Base-by-base conservation (phyloP, 2,113 vertebrate genomes). In the Clinocottus analis region DNA sequence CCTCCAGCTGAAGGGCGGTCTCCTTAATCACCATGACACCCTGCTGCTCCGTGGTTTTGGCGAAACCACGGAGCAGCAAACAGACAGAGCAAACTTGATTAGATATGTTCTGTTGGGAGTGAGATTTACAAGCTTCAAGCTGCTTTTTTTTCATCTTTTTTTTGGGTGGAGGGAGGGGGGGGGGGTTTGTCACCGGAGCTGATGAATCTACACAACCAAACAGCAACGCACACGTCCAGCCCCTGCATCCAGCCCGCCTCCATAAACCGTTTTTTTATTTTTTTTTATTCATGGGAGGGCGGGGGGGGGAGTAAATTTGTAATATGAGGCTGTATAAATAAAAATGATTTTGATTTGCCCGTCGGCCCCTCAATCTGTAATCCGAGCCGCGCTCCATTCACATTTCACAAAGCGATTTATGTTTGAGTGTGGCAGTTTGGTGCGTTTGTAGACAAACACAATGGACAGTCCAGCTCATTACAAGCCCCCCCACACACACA, bases 1-100 rank as follows among this genome's bases (percentile, higher is more conserved):
- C 82, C 75, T 75, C 72, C 73, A 70, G 80, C 47, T 85, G 79
- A 85, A 79, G 80, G 83, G 85, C 37, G 75, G 85, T 74, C 82
- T 89, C 68, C 73, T 80, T 90, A 92, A 90, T 91, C 91, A 89
- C 84, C 59, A 69, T 29, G 84, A 80, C 74, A 35, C 82, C 91
- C 87, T 1, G 87, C 85, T 81, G 88, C 82, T 82, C 69, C 19
- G 68, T 71, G 85, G 77, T 80, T 78, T 74, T 83, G 76, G 80
- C 68, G 71, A 49, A 85, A 84, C 80, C 74, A 87, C 23, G 79
- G 82, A 60, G 80, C 70, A 78, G 60, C n/a, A n/a, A n/a, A n/a
- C n/a, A n/a, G n/a, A n/a, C n/a, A n/a, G n/a, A n/a, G n/a, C 75
- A 71, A 87, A 89, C 75, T 55, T 80, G 86, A 89, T 88, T 82